Base-by-base conservation (phyloP, 2,797 vertebrate species). In the Oreochromis mossambicus region DNA sequence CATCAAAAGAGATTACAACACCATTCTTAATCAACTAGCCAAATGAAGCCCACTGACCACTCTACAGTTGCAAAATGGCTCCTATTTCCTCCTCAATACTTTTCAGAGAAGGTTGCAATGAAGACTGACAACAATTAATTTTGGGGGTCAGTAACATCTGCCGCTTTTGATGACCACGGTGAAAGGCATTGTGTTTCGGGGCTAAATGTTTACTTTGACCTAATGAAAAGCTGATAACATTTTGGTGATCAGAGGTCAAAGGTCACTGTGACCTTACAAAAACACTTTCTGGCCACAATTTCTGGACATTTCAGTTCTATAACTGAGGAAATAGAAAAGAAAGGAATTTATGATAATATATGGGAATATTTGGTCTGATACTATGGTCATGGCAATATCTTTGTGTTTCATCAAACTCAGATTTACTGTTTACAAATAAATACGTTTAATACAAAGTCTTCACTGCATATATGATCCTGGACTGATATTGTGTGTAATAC, bases 21-120 rank as follows among this genome's bases (percentile, higher is more conserved):
- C 55, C 77, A 61, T 91, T 85, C 75, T 66, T 80, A 77, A 90
- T 86, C 52, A 83, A 85, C 84, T 63, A 61, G 70, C 54, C 48
- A 81, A 58, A 82, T 29, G 58, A 86, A 83, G 63, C 83, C 55
- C 7, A n/a, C 63, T 87, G 82, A 90, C 58, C 38, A 3, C 54
- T 21, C 34, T 50, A 21, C 43, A 26, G 77, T 52, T 21, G 7
- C 34, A 84, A 63, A 66, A 66, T 76, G 58, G 19, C 58, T 63
- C 34, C 19, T 5, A 21, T 63, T 63, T 38, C 34, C 58, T 63
- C 15, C 17, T 50, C 11, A n/a, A 8, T 75, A 51, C 6, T 50
- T 75, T 50, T 75, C 26, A 75, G 7, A 75, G 43, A n/a, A n/a
- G 26, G 70, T 13, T 50, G 6, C 11, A 75, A 50, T 50, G 15